A percentile compares a stretch with the other conserved stretches of the same genome.
These are phyloP conservation scores for Diarsia brunnea DNA, from an alignment of 2,888 invertebrate genomes.

Conservation along the genomic window DNA sequence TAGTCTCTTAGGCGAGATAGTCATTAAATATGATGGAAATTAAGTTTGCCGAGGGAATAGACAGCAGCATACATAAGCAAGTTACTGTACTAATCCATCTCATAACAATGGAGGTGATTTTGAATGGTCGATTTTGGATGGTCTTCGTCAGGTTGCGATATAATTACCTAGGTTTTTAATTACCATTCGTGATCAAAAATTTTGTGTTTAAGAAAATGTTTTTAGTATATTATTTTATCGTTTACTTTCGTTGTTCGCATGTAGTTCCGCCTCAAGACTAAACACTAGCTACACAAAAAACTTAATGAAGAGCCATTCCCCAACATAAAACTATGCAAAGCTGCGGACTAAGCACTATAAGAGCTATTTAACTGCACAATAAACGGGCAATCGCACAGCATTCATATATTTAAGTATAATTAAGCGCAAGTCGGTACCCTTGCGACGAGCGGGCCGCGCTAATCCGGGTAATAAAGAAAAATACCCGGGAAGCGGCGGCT, in stretches of 20 bases:
- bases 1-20: neutral
- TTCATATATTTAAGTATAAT: constrained; percentile 83
- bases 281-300: constrained; percentile 24
- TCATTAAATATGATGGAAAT: neutral
- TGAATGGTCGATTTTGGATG: neutral
- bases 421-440: constrained; percentile 75
- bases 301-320: constrained; percentile 27
- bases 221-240: neutral
- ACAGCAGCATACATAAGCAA: neutral
- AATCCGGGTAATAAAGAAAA: constrained; percentile 89
- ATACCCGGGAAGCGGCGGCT: constrained; percentile 84
- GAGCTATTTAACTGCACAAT: constrained; percentile 67
- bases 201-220: neutral
- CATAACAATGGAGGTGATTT: neutral
- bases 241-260: neutral
- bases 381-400: constrained; percentile 72
- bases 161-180: too few relatives aligned
- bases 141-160: neutral
- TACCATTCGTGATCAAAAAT: neutral
- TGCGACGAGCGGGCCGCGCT: constrained; percentile 69
- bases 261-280: neutral
- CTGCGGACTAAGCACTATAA: constrained; percentile 55
- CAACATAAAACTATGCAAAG: constrained; percentile 53
- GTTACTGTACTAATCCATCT: neutral
- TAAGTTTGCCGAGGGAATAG: neutral